phyloP scores from a whole-genome alignment of 2,113 vertebrate species.

The Coptodon rendalli region DNA sequence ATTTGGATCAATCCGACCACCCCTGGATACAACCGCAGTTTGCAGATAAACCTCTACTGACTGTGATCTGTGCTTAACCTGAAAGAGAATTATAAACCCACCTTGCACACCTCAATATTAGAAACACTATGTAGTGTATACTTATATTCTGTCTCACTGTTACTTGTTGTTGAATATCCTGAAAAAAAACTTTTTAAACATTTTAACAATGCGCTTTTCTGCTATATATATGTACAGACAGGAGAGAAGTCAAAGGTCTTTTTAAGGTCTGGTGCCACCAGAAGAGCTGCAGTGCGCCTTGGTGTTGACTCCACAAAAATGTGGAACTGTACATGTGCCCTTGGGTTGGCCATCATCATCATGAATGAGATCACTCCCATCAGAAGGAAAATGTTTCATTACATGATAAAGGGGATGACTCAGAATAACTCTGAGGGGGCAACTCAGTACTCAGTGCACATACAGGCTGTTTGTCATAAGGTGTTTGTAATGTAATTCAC shows the following conservation, averaged over 20 bases:
- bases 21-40: too few species aligned
- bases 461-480: neutral
- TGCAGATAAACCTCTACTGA: too few species aligned
- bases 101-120: neutral
- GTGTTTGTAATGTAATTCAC: neutral
- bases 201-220: neutral
- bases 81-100: too few species aligned
- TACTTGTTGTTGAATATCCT: too few species aligned
- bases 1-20: too few species aligned
- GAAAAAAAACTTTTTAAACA: too few species aligned
- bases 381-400: neutral
- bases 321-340: neutral
- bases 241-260: neutral
- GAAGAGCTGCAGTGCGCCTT: neutral
- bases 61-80: too few species aligned
- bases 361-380: neutral
- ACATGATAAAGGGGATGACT: neutral
- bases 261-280: neutral
- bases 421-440: neutral
- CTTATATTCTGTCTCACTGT: neutral
- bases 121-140: neutral
- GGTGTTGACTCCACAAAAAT: neutral
- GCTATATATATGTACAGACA: neutral
- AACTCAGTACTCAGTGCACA: neutral
- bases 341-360: neutral